These are phyloP conservation scores for Podarcis siculus DNA, from an alignment of 2,797 vertebrate genomes.

Conservation along the genomic window DNA sequence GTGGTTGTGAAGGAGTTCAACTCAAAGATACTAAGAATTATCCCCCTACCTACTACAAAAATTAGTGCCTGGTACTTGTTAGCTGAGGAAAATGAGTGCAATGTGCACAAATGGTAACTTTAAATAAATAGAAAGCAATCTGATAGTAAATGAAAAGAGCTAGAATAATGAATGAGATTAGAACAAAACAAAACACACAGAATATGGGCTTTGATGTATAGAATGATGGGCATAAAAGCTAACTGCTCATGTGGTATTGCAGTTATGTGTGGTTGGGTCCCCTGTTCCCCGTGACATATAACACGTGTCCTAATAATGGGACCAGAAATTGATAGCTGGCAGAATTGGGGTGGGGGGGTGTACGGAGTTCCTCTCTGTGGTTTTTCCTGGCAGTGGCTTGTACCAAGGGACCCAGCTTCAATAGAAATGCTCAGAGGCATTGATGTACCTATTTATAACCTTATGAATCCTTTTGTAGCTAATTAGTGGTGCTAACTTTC, in stretches of 20 bases:
- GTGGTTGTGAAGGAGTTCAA: not conserved
- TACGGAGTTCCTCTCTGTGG: not conserved
- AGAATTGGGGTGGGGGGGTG: not conserved
- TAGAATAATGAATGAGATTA: not conserved
- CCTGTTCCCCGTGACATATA: not conserved
- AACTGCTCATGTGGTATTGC: not conserved
- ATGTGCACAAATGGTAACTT: not conserved
- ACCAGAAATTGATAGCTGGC: not conserved
- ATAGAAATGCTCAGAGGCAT: constrained; percentile 20
- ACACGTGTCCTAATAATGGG: not conserved
- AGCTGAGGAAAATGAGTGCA: not conserved
- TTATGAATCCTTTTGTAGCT: constrained; percentile 49
- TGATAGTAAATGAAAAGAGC: not conserved
- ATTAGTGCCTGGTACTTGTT: not conserved
- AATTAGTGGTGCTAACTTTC: constrained; percentile 45
- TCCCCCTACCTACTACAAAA: not conserved
- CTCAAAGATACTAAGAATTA: not conserved
- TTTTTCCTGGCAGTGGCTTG: constrained; percentile 24
- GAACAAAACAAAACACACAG: not conserved
- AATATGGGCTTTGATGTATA: not conserved
- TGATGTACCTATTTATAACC: constrained; percentile 30
- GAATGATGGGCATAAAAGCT: not conserved
- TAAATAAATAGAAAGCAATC: not conserved
- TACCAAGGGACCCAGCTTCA: constrained; percentile 16
- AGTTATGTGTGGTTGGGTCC: not conserved